A percentile compares a stretch with the other conserved stretches of the same genome.
These are phyloP conservation scores for Nemapogon koenigi DNA, from an alignment of 2,888 invertebrate species.

Conservation along the genomic window DNA sequence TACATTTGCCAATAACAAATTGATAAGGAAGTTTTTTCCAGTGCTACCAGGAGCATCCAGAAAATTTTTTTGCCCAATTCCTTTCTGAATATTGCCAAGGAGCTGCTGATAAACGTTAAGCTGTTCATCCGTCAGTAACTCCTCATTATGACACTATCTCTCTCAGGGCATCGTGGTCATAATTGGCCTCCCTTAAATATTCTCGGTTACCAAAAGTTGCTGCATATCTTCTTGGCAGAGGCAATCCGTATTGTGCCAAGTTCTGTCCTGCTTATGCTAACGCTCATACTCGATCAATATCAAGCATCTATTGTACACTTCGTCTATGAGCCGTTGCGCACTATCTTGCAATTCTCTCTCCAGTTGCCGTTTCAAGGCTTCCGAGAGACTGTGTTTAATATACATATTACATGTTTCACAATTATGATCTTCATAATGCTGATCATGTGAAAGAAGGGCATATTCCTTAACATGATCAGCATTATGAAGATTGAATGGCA, in stretches of 20 bases:
- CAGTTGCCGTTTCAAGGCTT: constrained; percentile 15
- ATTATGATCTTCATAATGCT: too few species aligned
- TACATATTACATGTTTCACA: too few species aligned
- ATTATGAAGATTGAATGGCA: constrained; percentile 9
- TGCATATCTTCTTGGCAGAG: constrained; percentile 14
- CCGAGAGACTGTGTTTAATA: too few species aligned
- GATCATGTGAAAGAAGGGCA: too few species aligned
- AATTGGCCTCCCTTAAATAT: constrained; percentile 14
- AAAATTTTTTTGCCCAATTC: constrained; percentile 16
- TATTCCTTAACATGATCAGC: too few species aligned
- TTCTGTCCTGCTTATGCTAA: constrained; percentile 15
- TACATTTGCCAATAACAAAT: constrained; percentile 17
- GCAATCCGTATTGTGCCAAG: constrained; percentile 17
- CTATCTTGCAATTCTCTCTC: constrained; percentile 8
- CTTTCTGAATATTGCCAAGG: constrained; percentile 9
- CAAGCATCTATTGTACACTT: constrained; percentile 16
- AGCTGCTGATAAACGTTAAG: constrained; percentile 9
- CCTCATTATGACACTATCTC: constrained; percentile 14
- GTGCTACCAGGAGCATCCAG: constrained; percentile 27
- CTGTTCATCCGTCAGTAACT: constrained; percentile 16
- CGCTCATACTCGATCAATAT: constrained; percentile 14
- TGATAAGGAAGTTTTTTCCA: constrained; percentile 14
- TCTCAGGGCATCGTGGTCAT: constrained; percentile 14
- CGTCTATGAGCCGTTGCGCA: constrained; percentile 4
- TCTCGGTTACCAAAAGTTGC: constrained; percentile 10